phyloP scores from a whole-genome alignment of 2,888 invertebrate species.

The Parnassius smintheus region DNA sequence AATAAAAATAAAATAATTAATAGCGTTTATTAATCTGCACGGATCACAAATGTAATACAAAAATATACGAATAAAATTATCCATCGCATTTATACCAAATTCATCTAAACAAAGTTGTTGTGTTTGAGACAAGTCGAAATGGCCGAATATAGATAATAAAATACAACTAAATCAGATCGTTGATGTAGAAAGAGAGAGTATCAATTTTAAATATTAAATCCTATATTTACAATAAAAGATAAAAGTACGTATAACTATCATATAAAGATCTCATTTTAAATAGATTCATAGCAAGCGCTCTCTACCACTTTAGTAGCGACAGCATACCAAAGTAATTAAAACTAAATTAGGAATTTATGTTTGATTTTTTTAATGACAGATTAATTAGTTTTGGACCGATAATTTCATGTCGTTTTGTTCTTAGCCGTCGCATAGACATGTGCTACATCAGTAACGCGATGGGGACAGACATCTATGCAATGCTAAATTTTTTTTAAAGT shows the following conservation, averaged over 20 bases:
- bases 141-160: conserved; percentile 40
- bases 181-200: conserved; percentile 59
- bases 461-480: conserved; percentile 77
- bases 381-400: not conserved
- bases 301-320: conserved; percentile 48
- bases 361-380: not conserved
- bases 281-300: conserved; percentile 65
- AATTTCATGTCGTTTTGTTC: conserved; percentile 18
- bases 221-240: conserved; percentile 75
- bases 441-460: conserved; percentile 75
- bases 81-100: conserved; percentile 3
- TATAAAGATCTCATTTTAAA: conserved; percentile 48
- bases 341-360: conserved; percentile 20
- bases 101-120: conserved; percentile 5
- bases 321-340: conserved; percentile 44
- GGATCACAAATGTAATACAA: conserved; percentile 39
- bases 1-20: conserved; percentile 36
- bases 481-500: conserved; percentile 35
- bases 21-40: conserved; percentile 57
- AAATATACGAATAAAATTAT: conserved; percentile 33
- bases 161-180: conserved; percentile 35
- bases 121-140: conserved; percentile 33
- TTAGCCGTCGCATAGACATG: conserved; percentile 73
- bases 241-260: conserved; percentile 63
- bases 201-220: conserved; percentile 73